Conservation (phyloP, 2,888 invertebrate genomes). For the Neoitamus cyanurus region DNA sequence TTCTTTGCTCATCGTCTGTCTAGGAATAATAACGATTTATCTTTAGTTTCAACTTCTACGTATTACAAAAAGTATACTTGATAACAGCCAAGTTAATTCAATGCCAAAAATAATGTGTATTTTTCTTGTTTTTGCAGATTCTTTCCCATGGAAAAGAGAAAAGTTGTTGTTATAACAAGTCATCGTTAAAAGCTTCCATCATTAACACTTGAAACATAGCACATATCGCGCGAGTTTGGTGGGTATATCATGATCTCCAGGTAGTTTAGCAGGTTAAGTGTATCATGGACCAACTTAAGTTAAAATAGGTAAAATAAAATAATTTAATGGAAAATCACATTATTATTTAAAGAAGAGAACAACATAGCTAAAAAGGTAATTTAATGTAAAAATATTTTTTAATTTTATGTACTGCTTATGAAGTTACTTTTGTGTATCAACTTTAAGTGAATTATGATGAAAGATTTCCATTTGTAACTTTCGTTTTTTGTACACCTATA, state of each 20-base stretch:
- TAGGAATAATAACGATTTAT: not conserved
- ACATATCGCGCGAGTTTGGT: constrained; percentile 4
- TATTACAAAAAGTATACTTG: not conserved
- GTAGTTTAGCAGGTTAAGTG: constrained; percentile 37
- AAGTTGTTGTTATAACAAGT: constrained; percentile 36
- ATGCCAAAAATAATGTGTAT: not conserved
- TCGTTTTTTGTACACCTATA: not conserved
- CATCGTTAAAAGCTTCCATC: constrained; percentile 35
- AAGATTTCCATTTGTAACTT: not conserved
- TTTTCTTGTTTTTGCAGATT: constrained; percentile 20
- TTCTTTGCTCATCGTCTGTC: not conserved
- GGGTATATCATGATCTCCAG: constrained; percentile 36
- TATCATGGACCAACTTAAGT: constrained; percentile 37
- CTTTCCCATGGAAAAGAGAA: constrained; percentile 42
- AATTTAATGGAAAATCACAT: constrained; percentile 37
- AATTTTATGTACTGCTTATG: not conserved
- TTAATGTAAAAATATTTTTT: constrained; percentile 17
- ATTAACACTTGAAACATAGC: constrained; percentile 27
- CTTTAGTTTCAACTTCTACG: not conserved
- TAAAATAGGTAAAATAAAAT: constrained; percentile 32
- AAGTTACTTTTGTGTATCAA: not conserved
- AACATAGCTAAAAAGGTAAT: not conserved
- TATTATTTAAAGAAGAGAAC: not conserved
- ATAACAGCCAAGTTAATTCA: not conserved
- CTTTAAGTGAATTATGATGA: not conserved